Base-by-base conservation (phyloP, 2,113 vertebrate genomes). In the Aleadryas rufinucha region DNA sequence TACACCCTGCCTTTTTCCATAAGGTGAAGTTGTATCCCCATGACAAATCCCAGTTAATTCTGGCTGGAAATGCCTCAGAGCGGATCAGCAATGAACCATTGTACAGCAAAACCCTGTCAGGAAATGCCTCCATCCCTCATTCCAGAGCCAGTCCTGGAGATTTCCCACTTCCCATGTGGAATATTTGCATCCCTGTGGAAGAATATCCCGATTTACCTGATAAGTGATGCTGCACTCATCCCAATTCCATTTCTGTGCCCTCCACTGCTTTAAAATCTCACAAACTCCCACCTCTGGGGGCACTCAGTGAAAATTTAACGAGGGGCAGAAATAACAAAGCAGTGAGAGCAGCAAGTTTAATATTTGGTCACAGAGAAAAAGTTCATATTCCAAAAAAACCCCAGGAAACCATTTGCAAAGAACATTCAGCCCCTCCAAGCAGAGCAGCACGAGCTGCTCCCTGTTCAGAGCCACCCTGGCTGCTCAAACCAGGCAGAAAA, bases 1-100 rank as follows among this genome's bases (percentile, higher is more conserved):
- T 17, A 13, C 8, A 9, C 6, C 7, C 10, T 28, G 15, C 16
- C 19, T 76, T 27, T 31, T 27, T 6, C n/a, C 33, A 11, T 0
- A 4, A 64, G 30, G 22, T 10, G 28, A 57, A 53, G 44, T 42
- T 49, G 3, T 1, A 27, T 5, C 61, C 31, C 56, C 16, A 4
- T 5, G 10, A 22, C 9, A 50, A 60, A 53, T 35, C 11, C 23
- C 5, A 16, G 12, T 7, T 31, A 18, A 47, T 83, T 70, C 70
- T 33, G 31, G 54, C 44, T 27, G 53, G 42, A n/a, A 45, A 19
- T 4, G 28, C 27, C 45, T 5, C 5, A 2, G 31, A 52, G 26
- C 1, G 11, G 9, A 6, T 31, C 21, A 35, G n/a, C 15, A 47
- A 14, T 12, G 7, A 76, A 3, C 16, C 6, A 2, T 13, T 56